phyloP scores from a whole-genome alignment of 2,113 vertebrate genomes.

The Megaptera novaeangliae region DNA sequence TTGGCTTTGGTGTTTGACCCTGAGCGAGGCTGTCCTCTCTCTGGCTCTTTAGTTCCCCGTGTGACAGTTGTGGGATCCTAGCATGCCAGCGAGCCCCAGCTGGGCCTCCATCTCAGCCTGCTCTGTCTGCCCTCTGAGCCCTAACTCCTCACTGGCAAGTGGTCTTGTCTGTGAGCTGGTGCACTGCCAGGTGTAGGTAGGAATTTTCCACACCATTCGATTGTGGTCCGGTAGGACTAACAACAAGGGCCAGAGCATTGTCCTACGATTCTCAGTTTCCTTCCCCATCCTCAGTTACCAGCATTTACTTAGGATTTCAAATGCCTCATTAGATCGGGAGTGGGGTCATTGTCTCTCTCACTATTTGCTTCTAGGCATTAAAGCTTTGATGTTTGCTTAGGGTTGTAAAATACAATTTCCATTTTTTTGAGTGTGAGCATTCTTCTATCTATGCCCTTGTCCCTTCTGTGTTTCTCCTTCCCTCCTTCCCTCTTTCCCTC shows the following conservation, averaged over 20 bases:
- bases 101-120: not conserved
- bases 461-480: not conserved
- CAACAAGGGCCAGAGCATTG: fast-evolving
- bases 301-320: not conserved
- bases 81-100: fast-evolving
- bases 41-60: not conserved
- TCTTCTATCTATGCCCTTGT: not conserved
- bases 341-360: fast-evolving
- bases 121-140: not conserved
- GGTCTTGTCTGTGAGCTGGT: not conserved
- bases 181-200: fast-evolving
- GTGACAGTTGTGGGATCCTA: not conserved
- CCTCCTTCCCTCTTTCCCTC: too few species aligned
- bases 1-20: not conserved
- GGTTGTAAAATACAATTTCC: not conserved
- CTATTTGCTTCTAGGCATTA: not conserved
- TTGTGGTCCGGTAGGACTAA: not conserved
- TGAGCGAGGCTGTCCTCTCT: not conserved
- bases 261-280: fast-evolving
- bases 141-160: not conserved
- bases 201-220: fast-evolving
- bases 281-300: not conserved
- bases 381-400: not conserved
- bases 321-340: fast-evolving
- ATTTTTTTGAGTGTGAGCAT: not conserved